These are phyloP conservation scores for Gymnocephalus cernua DNA, from an alignment of 2,113 vertebrate species.

Conservation along the genomic window DNA sequence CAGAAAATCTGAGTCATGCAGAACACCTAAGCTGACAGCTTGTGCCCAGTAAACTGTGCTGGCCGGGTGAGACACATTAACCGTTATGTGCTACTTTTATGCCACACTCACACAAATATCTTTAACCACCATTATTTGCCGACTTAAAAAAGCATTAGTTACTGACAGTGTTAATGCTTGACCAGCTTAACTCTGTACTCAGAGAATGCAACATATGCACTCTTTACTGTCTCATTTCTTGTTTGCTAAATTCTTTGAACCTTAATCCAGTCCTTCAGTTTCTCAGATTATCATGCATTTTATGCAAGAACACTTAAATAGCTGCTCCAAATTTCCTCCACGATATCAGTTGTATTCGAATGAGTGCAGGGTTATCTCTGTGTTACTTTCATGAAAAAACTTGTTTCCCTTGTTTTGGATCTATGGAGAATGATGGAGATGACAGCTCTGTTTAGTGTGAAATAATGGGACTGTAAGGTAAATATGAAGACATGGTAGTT, in stretches of 20 bases:
- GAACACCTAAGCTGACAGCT: conserved; percentile 70
- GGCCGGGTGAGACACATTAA: conserved; percentile 38
- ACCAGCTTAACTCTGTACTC: conserved; percentile 14
- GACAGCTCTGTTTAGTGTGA: conserved; percentile 30
- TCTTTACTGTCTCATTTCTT: background rate
- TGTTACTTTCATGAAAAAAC: conserved; percentile 13
- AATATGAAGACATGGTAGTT: conserved; percentile 22
- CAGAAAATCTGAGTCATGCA: conserved; percentile 81
- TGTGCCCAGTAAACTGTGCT: conserved; percentile 42
- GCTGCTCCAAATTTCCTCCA: background rate
- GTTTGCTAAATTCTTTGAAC: background rate
- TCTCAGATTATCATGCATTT: background rate
- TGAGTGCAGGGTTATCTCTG: background rate
- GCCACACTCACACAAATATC: conserved; percentile 25
- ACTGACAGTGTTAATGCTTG: conserved; percentile 43
- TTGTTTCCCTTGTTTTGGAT: conserved; percentile 1
- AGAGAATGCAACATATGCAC: conserved; percentile 10
- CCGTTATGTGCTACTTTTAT: conserved; percentile 48
- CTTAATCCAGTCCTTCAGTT: background rate
- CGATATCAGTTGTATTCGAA: background rate
- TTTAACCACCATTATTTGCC: conserved; percentile 44
- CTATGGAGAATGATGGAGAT: conserved; percentile 13
- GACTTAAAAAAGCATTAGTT: conserved; percentile 7
- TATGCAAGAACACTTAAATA: background rate
- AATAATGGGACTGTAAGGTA: conserved; percentile 20